Conservation (phyloP, 2,797 vertebrate species). For the Streptopelia turtur region DNA sequence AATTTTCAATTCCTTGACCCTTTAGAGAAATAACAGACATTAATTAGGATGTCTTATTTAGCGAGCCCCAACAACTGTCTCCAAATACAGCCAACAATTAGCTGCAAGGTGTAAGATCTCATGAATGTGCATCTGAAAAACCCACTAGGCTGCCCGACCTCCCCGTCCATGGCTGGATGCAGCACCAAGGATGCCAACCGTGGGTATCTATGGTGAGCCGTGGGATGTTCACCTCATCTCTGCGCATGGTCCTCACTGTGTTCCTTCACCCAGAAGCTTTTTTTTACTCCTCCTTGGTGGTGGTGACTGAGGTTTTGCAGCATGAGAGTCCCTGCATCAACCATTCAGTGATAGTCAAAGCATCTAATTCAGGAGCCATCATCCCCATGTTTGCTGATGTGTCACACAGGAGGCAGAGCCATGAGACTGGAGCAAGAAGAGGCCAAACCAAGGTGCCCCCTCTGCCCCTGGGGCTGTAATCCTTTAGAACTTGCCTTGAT, state of each 20-base stretch:
- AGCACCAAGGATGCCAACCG: accelerated
- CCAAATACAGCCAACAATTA: background rate
- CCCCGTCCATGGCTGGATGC: accelerated
- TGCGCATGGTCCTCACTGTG: accelerated
- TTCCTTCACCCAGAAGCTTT: background rate
- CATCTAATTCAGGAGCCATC: background rate
- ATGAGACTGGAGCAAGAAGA: accelerated
- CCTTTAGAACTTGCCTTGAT: background rate
- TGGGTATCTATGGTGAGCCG: accelerated
- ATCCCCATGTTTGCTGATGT: background rate
- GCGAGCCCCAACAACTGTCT: background rate
- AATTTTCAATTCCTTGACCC: background rate
- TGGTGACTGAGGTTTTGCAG: background rate
- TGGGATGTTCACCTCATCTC: accelerated
- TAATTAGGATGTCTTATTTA: background rate
- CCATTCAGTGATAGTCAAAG: accelerated
- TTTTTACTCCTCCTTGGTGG: background rate
- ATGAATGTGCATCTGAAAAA: accelerated
- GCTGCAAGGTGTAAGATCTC: background rate
- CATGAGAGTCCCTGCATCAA: accelerated
- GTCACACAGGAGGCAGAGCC: background rate
- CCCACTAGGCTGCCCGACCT: accelerated
- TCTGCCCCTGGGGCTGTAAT: background rate
- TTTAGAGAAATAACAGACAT: background rate
- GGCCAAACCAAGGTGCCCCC: background rate